Evolutionary conservation across 2,113 vertebrate genomes (phyloP).

Genomic region (Caranx melampygus): DNA sequence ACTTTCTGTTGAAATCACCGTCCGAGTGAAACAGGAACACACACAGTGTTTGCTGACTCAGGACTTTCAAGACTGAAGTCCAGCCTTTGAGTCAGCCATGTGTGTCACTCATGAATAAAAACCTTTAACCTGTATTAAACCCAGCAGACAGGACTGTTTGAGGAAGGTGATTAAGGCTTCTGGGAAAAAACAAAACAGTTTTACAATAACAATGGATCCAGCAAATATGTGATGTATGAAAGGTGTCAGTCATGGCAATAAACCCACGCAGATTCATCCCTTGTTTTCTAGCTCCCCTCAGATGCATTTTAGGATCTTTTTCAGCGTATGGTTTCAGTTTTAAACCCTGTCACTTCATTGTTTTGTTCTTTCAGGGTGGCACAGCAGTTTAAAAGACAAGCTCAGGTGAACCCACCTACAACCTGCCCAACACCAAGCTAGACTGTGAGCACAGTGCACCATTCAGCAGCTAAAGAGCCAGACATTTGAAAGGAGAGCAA

Average conservation of each 20-base stretch:
- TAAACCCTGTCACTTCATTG: not conserved
- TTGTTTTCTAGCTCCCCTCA: not conserved
- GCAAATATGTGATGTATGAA: not conserved
- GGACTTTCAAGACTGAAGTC: constrained; percentile 29
- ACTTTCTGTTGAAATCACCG: not conserved
- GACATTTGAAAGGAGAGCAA: not conserved
- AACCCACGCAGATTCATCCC: not conserved
- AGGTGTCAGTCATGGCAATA: not conserved
- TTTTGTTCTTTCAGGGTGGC: not conserved
- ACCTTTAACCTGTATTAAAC: constrained; percentile 1
- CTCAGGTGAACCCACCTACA: not conserved
- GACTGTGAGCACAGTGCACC: not conserved
- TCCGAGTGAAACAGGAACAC: not conserved
- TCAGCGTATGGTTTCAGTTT: not conserved
- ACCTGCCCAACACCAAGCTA: not conserved
- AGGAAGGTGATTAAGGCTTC: not conserved
- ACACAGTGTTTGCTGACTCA: not conserved
- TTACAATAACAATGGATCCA: not conserved
- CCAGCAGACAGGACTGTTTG: not conserved
- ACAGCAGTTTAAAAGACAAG: not conserved
- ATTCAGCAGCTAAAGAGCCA: not conserved
- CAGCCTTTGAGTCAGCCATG: not conserved
- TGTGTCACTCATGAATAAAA: not conserved
- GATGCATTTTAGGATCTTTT: not conserved
- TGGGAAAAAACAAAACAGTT: not conserved